These are phyloP conservation scores for Xylota segnis DNA, from an alignment of 2,888 invertebrate genomes.

Conservation along the genomic window DNA sequence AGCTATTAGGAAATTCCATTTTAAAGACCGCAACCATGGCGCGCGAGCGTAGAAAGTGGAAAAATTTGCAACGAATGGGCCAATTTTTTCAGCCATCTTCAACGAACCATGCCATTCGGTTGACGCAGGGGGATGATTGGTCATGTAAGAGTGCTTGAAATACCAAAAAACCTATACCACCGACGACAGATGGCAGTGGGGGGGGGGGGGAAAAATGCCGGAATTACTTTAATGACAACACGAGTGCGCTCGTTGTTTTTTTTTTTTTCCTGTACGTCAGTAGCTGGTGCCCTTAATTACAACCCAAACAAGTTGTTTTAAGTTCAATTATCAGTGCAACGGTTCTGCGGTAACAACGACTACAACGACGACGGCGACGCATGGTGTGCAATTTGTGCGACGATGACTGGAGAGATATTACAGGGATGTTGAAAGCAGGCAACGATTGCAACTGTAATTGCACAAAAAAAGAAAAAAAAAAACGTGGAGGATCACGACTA, in stretches of 20 bases:
- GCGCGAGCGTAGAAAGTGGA: slow-evolving; percentile 67
- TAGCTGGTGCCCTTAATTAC: slow-evolving; percentile 74
- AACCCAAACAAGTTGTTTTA: slow-evolving; percentile 68
- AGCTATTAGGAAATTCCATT: slow-evolving; percentile 53
- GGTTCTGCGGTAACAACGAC: slow-evolving; percentile 12
- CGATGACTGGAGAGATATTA: slow-evolving; percentile 19
- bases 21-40: slow-evolving; percentile 8
- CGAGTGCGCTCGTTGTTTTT: slow-evolving; percentile 22
- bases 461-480: neutral
- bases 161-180: slow-evolving; percentile 9
- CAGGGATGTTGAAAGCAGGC: slow-evolving; percentile 58
- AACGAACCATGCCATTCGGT: slow-evolving; percentile 21
- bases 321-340: slow-evolving; percentile 67
- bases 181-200: neutral
- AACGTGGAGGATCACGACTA: slow-evolving; percentile 44
- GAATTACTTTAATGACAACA: slow-evolving; percentile 67
- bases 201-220: slow-evolving; percentile 40
- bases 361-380: neutral
- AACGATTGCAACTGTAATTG: slow-evolving; percentile 43
- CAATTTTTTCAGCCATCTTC: slow-evolving; percentile 67
- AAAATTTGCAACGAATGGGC: slow-evolving; percentile 58
- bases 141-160: slow-evolving; percentile 10
- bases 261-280: slow-evolving; percentile 36
- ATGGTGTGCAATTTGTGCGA: slow-evolving; percentile 67
- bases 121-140: slow-evolving; percentile 38